Evolutionary conservation across 2,113 vertebrate species (phyloP).

Genomic region (Podarcis muralis): DNA sequence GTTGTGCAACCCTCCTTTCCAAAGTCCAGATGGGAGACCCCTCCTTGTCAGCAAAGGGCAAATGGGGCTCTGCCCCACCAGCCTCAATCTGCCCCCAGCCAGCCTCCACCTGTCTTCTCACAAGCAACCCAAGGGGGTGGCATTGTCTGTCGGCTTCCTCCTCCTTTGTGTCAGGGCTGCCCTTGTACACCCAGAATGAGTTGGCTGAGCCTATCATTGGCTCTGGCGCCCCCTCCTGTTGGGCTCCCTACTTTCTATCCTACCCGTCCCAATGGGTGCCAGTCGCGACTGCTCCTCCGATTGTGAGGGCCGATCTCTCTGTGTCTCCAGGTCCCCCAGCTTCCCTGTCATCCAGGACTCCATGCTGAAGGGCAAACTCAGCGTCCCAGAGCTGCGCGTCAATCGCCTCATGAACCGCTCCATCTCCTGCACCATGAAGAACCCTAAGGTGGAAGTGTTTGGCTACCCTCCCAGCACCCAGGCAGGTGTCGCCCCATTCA

Average conservation of each 20-base stretch:
- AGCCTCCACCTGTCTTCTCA: not conserved
- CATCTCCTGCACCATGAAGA: constrained; percentile 95
- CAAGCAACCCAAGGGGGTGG: no score
- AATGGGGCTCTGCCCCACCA: no score
- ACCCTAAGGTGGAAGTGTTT: constrained; percentile 95
- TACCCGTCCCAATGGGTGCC: not conserved
- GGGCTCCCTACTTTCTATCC: no score
- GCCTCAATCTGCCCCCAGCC: no score
- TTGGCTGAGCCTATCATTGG: no score
- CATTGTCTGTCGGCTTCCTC: no score
- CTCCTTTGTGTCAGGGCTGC: no score
- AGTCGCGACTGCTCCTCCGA: not conserved
- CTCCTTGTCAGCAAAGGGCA: no score
- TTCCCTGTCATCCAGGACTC: constrained; percentile 97
- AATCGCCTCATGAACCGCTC: constrained; percentile 97
- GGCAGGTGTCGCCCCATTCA: constrained; percentile 85
- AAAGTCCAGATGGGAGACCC: no score
- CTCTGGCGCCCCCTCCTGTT: no score
- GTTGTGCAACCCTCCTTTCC: not conserved
- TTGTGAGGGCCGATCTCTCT: constrained; percentile 11
- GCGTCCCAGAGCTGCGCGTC: constrained; percentile 90
- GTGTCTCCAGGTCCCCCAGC: constrained; percentile 87
- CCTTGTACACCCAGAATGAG: no score
- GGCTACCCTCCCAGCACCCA: constrained; percentile 93
- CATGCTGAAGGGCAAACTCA: constrained; percentile 92